Evolutionary conservation across 2,797 vertebrate genomes (phyloP).

Genomic region (Parambassis ranga): DNA sequence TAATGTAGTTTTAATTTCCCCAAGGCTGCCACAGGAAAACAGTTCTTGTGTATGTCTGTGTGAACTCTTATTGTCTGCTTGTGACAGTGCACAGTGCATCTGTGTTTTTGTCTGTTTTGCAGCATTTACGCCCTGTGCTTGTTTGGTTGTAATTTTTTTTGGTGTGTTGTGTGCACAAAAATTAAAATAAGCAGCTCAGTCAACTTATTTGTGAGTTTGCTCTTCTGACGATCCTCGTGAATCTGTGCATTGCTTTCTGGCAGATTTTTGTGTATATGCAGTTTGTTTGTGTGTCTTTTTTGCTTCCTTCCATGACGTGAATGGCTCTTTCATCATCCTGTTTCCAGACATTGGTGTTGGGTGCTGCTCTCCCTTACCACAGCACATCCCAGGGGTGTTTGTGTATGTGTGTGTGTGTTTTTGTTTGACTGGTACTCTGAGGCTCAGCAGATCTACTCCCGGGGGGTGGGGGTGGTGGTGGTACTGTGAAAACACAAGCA

Average conservation of each 20-base stretch:
- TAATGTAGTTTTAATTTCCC: slow-evolving; percentile 88
- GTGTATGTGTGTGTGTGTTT: slow-evolving; percentile 12
- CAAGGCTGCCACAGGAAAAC: slow-evolving; percentile 84
- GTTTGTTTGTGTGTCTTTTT: slow-evolving; percentile 26
- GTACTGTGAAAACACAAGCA: slow-evolving; percentile 47
- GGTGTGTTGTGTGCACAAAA: slow-evolving; percentile 7
- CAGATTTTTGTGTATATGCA: neutral
- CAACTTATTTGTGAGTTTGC: slow-evolving; percentile 18
- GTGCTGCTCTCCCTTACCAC: slow-evolving; percentile 65
- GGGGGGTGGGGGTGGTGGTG: neutral
- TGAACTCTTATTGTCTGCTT: slow-evolving; percentile 66
- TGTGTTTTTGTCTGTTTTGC: slow-evolving; percentile 59
- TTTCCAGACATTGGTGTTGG: slow-evolving; percentile 70
- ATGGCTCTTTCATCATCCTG: slow-evolving; percentile 71
- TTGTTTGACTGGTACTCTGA: slow-evolving; percentile 35
- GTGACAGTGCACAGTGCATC: slow-evolving; percentile 55
- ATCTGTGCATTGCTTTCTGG: neutral
- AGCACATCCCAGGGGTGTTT: slow-evolving; percentile 44
- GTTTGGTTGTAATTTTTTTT: slow-evolving; percentile 21
- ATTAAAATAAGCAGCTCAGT: slow-evolving; percentile 64
- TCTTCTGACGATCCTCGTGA: slow-evolving; percentile 11
- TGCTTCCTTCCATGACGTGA: slow-evolving; percentile 63
- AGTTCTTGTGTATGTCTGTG: slow-evolving; percentile 67
- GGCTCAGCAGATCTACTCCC: slow-evolving; percentile 44
- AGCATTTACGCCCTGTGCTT: slow-evolving; percentile 49